Base-by-base conservation (phyloP, 2,888 invertebrate genomes). In the Scaptomyza caliginosa region DNA sequence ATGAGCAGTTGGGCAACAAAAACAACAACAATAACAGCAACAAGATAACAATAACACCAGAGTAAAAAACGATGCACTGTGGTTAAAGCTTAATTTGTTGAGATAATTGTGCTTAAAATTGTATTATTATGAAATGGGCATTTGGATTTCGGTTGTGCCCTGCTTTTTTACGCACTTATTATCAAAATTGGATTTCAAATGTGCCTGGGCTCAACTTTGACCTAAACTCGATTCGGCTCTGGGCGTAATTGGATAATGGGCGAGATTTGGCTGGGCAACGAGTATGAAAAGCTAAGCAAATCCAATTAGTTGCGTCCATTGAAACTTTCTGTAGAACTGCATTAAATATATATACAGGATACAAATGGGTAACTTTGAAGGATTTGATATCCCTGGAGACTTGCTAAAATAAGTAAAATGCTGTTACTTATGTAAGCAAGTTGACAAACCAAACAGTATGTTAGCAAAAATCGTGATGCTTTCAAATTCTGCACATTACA, bases 71-170 rank as follows among this genome's bases (percentile, higher is more conserved):
- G 45, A 57, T 58, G 67, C 70, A 66, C 75, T 58, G 67, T 63
- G 81, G 78, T 64, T 86, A 76, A 55, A 78, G 76, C 87, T 76
- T 81, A 86, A 83, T 84, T 83, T 84, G 86, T 81, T 71, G 76
- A 85, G 82, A 84, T 83, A 83, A 83, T 83, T 83, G 83, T 78
- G 70, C 74, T 54, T 13, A 63, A 80, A 86, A 84, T 84, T 77
- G 77, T 70, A 85, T 84, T 81, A 84, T 81, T 86, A 86, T 84
- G 69, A 84, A 84, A 83, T 69, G 75, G 60, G 68, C 69, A 81
- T 62, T 67, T 77, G 66, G 51, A 54, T 67, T 57, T 43, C 24
- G 45, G 49, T 34, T 36, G 34, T 32, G 38, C 50, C 65, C 54
- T 55, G 55, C 54, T 64, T 65, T 56, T 68, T 58, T 63, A 49